A percentile compares a stretch with the other conserved stretches of the same genome.
Evolutionary conservation across 2,888 invertebrate species (phyloP).

Genomic region (Drosophila infuscata): DNA sequence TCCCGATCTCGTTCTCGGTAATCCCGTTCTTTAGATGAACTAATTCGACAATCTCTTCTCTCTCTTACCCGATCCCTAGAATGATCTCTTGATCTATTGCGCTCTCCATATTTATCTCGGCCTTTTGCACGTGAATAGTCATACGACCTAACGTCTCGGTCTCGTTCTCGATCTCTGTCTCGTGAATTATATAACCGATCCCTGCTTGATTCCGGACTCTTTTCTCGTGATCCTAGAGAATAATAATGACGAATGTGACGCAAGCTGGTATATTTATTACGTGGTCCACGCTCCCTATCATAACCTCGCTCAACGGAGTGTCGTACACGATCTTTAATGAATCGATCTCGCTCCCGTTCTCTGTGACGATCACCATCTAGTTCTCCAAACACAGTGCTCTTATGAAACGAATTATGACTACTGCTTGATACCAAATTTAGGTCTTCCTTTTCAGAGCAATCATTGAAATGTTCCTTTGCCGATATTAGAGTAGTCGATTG

Average conservation of each 20-base stretch:
- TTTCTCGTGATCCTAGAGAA: slow-evolving; percentile 80
- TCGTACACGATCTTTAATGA: slow-evolving; percentile 49
- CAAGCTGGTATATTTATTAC: slow-evolving; percentile 64
- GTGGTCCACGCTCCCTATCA: slow-evolving; percentile 66
- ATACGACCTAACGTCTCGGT: slow-evolving; percentile 49
- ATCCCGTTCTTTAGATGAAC: slow-evolving; percentile 67
- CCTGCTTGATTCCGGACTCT: slow-evolving; percentile 72
- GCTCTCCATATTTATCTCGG: slow-evolving; percentile 66
- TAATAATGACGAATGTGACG: slow-evolving; percentile 81
- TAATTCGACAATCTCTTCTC: slow-evolving; percentile 66
- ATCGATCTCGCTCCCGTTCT: slow-evolving; percentile 61
- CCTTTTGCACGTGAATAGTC: slow-evolving; percentile 67
- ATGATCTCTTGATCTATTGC: slow-evolving; percentile 62
- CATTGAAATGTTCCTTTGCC: slow-evolving; percentile 56
- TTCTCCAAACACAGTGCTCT: slow-evolving; percentile 34
- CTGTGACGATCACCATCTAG: slow-evolving; percentile 60
- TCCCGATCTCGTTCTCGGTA: slow-evolving; percentile 81
- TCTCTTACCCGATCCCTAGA: slow-evolving; percentile 82
- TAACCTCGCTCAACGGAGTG: slow-evolving; percentile 73
- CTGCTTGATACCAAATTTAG: slow-evolving; percentile 37
- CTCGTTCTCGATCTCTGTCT: slow-evolving; percentile 38
- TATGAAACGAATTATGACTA: slow-evolving; percentile 43
- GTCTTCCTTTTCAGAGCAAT: slow-evolving; percentile 69
- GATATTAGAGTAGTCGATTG: slow-evolving; percentile 18
- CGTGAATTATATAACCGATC: slow-evolving; percentile 58